phyloP scores from a whole-genome alignment of 1,140 invertebrate genomes.

The Homarus americanus region DNA sequence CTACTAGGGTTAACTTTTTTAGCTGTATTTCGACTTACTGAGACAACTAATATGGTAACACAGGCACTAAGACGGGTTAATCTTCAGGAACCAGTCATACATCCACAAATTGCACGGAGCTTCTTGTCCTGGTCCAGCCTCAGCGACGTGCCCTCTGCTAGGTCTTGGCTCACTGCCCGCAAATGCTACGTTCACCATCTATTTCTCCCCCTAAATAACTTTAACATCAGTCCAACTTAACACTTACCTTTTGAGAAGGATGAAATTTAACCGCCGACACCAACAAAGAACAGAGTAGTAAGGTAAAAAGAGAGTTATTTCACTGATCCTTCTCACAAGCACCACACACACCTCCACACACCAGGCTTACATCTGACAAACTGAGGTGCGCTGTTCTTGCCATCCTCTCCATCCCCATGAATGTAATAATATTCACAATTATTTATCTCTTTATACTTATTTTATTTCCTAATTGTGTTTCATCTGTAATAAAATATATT shows the following conservation, averaged over 20 bases:
- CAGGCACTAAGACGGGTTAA: too few species aligned
- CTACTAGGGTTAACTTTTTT: too few species aligned
- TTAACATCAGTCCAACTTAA: neutral
- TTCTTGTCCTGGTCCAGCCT: neutral
- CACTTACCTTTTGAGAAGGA: conserved; percentile 53
- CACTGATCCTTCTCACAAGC: conserved; percentile 57
- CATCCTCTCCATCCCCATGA: neutral
- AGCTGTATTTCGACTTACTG: too few species aligned
- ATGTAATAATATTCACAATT: neutral
- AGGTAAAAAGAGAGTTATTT: conserved; percentile 48
- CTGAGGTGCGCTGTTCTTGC: conserved; percentile 39
- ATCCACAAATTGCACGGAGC: neutral
- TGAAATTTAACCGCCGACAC: conserved; percentile 48
- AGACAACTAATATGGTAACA: too few species aligned
- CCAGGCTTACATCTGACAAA: conserved; percentile 54
- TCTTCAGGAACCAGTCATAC: neutral
- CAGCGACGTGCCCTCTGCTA: neutral
- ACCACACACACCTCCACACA: conserved; percentile 54
- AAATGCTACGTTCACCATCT: conserved; percentile 44
- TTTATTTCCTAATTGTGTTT: neutral
- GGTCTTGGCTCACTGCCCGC: conserved; percentile 38
- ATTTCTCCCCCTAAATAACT: conserved; percentile 25
- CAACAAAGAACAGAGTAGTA: conserved; percentile 39
- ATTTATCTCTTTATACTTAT: neutral
- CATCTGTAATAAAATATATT: neutral